A percentile compares a stretch with the other conserved stretches of the same genome.
Conservation (phyloP, 2,888 invertebrate genomes). For the Volucella inflata region DNA sequence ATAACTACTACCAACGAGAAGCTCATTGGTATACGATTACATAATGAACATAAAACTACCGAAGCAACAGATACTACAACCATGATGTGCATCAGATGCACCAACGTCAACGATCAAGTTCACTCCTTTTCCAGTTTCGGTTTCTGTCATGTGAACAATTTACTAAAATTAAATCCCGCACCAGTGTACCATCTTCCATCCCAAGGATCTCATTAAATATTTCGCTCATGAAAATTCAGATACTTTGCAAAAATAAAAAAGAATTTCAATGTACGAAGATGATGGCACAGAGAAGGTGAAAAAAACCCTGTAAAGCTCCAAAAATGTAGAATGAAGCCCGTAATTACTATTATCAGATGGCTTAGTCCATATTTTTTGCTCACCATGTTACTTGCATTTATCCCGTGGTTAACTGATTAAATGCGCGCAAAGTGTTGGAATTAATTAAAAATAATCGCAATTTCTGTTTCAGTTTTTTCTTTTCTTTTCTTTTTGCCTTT, state of each 20-base stretch:
- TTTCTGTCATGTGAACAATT: constrained; percentile 3
- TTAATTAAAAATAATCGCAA: constrained; percentile 60
- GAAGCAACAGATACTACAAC: neutral
- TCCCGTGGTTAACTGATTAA: constrained; percentile 55
- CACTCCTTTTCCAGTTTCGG: neutral
- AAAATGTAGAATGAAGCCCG: constrained; percentile 56
- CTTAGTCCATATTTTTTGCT: constrained; percentile 56
- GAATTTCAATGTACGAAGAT: neutral
- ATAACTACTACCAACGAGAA: too few relatives aligned
- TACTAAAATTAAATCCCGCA: constrained; percentile 37
- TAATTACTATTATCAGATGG: constrained; percentile 71
- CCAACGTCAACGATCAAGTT: neutral
- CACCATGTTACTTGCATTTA: constrained; percentile 57
- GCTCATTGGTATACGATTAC: too few relatives aligned
- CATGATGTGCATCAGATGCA: constrained; percentile 39
- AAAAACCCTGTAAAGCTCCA: constrained; percentile 28
- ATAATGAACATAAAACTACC: neutral
- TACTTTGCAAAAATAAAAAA: constrained; percentile 10
- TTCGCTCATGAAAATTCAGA: constrained; percentile 53
- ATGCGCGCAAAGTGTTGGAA: constrained; percentile 59
- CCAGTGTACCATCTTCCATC: constrained; percentile 20
- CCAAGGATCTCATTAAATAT: constrained; percentile 38
- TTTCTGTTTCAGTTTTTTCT: neutral
- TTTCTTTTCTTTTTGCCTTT: neutral
- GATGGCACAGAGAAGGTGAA: too few relatives aligned